Base-by-base conservation (phyloP, 2,797 vertebrate genomes). In the Acanthurus lineatus region DNA sequence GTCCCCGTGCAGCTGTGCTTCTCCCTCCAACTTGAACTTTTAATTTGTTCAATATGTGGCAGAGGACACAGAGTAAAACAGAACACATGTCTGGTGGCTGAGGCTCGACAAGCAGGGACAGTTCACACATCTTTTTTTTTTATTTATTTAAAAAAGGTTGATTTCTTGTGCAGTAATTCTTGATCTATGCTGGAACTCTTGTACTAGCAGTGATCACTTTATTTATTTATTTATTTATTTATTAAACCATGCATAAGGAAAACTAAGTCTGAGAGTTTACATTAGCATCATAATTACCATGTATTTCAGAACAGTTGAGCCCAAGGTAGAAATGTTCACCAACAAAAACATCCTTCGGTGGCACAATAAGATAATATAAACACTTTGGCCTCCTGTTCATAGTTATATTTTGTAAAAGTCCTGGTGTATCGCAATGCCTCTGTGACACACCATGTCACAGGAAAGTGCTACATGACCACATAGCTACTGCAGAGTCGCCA, bases 21-120 rank as follows among this genome's bases (percentile, higher is more conserved):
- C 82, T 90, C 85, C 81, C 68, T 87, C 67, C 73, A 76, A 89
- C 87, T 77, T 93, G 86, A 91, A 93, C 91, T 93, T 94, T 90
- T 91, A 90, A 94, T 91, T 82, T 91, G 84, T 91, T 94, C 92
- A 94, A 93, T 93, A 93, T 93, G 93, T 86, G 83, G 73, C 82
- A 6, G 76, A 75, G 79, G 88, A 88, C 86, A 60, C 77, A 3
- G 83, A 86, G 76, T 79, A 64, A 79, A 87, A 73, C 82, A 25
- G 49, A 84, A 86, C 88, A 91, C 84, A 89, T 89, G 90, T 89
- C 91, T 73, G 71, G 68, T 82, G 86, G 84, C 82, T 48, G 79
- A 82, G 64, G 76, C 65, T 44, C 49, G 61, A 65, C 68, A 74
- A 83, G 56, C 59, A 69, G 51, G 52, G 52, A 32, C 69, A 32